Evolutionary conservation across 2,113 vertebrate species (phyloP), one percentile per base, ranked within the genome.

Genomic region (Phylloscopus trochiloides): DNA sequence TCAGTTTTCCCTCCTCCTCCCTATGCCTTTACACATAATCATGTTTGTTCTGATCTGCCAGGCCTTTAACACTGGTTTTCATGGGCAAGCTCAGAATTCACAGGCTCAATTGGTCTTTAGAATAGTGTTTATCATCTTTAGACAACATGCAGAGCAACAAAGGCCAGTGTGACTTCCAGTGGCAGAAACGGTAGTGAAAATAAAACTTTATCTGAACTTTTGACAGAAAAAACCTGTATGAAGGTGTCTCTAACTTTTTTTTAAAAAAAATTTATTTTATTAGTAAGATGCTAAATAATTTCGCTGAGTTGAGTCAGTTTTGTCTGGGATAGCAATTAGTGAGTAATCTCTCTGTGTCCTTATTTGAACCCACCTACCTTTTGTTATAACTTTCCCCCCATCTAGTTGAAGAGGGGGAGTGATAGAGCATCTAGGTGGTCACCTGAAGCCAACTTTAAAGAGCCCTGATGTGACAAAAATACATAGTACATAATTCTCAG

Each of bases 181-280:
- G 28, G 25, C 40, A 70, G 24, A 73, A 65, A 85, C 43, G 10
- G 6, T 52, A 74, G 32, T 34, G 24, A 94, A 84, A 94, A 76
- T 47, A 80, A 73, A 86, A 91, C 14, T 29, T 58, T 11, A 73
- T 68, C 25, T 85, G 40, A 88, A 82, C 12, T 88, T 92, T 70
- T 83, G 55, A 65, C 57, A 24, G 45, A 66, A 82, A 47, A 70
- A 63, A 14, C 13, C 32, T 34, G 7, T 58, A 62, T 75, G 43
- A 77, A 80, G 9, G 29, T 18, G 22, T 36, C 25, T 63, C 19
- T 71, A 36, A 76, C 57, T 8, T 9, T 17, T 36, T 43, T 45
- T 52, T 45, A 32, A 34, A 34, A 34, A 34, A 34, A 36, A 36
- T 36, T 36, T 36, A 36, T 36, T 55, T 57, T 32, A 72, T 28